Conservation (phyloP, 1,140 invertebrate genomes). For the Hestina assimilis region DNA sequence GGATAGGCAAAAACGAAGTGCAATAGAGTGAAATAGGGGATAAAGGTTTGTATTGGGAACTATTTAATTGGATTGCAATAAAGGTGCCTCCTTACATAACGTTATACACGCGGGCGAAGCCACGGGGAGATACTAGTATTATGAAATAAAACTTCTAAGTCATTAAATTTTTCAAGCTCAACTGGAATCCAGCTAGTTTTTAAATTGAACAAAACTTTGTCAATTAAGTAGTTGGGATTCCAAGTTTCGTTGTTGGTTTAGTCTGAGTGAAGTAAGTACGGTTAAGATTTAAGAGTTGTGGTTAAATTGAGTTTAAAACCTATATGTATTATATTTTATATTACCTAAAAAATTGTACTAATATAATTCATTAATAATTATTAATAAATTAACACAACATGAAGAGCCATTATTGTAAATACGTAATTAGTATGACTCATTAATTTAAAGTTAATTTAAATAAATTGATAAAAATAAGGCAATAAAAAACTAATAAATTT, state of each 20-base stretch:
- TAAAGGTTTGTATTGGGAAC: too few relatives aligned
- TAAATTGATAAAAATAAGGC: background rate
- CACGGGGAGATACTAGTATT: too few relatives aligned
- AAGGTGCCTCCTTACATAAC: too few relatives aligned
- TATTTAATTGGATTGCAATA: too few relatives aligned
- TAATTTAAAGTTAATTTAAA: background rate
- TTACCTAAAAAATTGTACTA: too few relatives aligned
- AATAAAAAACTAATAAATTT: background rate
- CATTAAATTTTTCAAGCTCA: constrained; percentile 31
- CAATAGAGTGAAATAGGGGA: too few relatives aligned
- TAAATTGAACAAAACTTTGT: constrained; percentile 60
- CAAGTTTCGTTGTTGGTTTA: constrained; percentile 45
- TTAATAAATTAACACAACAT: too few relatives aligned
- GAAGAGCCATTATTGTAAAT: too few relatives aligned
- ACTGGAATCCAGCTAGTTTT: constrained; percentile 50
- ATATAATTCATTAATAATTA: too few relatives aligned
- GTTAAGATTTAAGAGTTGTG: constrained; percentile 20
- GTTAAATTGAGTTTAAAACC: constrained; percentile 20
- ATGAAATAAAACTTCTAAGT: constrained; percentile 16
- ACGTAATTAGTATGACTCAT: too few relatives aligned
- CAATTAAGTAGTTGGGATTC: constrained; percentile 55
- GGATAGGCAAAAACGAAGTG: too few relatives aligned
- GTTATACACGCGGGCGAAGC: too few relatives aligned
- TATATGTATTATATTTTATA: background rate
- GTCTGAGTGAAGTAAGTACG: constrained; percentile 11